Base-by-base conservation (phyloP, 2,888 invertebrate genomes). In the Ischnura elegans region DNA sequence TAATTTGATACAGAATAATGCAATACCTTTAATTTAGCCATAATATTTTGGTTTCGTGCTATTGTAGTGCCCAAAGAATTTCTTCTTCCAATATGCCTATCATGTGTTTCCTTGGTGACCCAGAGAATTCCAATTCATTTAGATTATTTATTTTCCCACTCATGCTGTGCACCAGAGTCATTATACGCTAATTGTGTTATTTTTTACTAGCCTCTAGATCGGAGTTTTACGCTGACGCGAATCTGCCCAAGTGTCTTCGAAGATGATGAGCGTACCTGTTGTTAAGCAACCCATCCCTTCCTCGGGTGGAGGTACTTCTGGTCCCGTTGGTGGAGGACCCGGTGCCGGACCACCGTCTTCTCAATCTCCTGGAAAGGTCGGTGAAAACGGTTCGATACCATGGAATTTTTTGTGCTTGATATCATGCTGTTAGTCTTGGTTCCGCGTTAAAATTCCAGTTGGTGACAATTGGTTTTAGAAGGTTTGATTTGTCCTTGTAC, bases 231-330 rank as follows among this genome's bases (percentile, higher is more conserved):
- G 36, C 36, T 16, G 10, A 86, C 36, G n/a, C 36, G 43, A 90
- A 55, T 43, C 61, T 90, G 42, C 45, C 61, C 61, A n/a, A 43
- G 61, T 46, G 61, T 61, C 45, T 61, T 43, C 43, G 90, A 93
- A 94, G 93, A 94, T 93, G 93, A 96, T 95, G 96, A 96, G 96
- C 95, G 95, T 95, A 94, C 95, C 96, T 94, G 95, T 95, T 87
- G 95, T 96, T 93, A 96, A 96, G 94, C 95, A 95, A 94, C 95
- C 96, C 42, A 95, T 96, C 95, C 95, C 95, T 87, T 95, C 94
- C 61, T 93, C 94, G 87, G 94, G 94, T 86, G 94, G 94, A 66
- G 94, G 94, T 93, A 93, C 94, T 29, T 94, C 94, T n/a, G 94
- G 95, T 95, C 95, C 96, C 94, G 95, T 95, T 94, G 95, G 95